Evolutionary conservation across 2,113 vertebrate genomes (phyloP), one percentile per base, ranked within the genome.

Genomic region (Genyomyrus donnyi): DNA sequence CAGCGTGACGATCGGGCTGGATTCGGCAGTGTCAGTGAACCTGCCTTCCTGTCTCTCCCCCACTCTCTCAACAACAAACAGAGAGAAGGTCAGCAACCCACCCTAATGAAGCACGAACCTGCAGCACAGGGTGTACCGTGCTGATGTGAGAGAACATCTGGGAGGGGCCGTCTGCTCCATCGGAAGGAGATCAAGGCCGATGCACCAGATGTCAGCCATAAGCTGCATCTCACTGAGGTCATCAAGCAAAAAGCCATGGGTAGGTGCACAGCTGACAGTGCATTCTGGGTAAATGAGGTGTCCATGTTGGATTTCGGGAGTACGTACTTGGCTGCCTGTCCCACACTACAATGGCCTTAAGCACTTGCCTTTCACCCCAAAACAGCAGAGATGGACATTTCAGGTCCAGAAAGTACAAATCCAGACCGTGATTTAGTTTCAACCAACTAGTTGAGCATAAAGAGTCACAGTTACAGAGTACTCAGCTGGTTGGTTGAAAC

Each of bases 1-100:
- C 86, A 86, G 92, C 0, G 2, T 86, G 35, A 87, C 46, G 91
- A 90, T 93, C 93, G 49, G 50, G 4, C 49, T 93, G 92, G 93
- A 93, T 90, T 89, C 92, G 35, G 92, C 35, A n/a, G 62, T 56
- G 70, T 77, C 88, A 52, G n/a, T n/a, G 19, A 49, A n/a, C 42
- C 42, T 52, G 13, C 15, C 88, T 45, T 52, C 70, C 66, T 45
- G 39, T 39, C 88, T 84, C 88, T 35, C 52, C 35, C 56, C 21
- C 66, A 10, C n/a, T 31, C 88, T 35, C 48, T 53, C 77, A 31
- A 70, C n/a, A 70, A 31, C 62, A 70, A 70, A 31, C 62, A 70
- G 35, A 80, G 1, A 77, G 70, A 39, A 42, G 74, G 74, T 80
- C 74, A 42, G 74, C 13, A 90, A 77, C 56, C n/a, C 11, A 24